These are phyloP conservation scores for Tachina grossa DNA, from an alignment of 2,888 invertebrate species.

Conservation along the genomic window DNA sequence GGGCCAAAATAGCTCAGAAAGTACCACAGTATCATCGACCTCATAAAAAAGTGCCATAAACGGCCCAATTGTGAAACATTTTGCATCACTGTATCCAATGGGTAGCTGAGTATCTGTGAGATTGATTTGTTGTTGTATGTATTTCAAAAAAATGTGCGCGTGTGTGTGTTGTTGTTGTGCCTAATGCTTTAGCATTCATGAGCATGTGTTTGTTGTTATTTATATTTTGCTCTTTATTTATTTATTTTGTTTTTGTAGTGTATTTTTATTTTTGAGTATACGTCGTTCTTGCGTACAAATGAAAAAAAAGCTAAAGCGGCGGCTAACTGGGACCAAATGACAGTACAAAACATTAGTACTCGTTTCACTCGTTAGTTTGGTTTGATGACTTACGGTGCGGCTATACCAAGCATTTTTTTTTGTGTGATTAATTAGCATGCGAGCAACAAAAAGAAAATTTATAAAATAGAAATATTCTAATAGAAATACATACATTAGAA, in stretches of 20 bases:
- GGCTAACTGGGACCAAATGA: constrained; percentile 68
- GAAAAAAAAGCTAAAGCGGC: constrained; percentile 51
- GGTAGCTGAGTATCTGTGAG: constrained; percentile 41
- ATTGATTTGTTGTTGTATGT: constrained; percentile 17
- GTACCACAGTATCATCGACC: too few species aligned
- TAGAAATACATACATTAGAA: constrained; percentile 24
- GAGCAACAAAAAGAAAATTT: constrained; percentile 45
- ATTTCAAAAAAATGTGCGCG: constrained; percentile 2
- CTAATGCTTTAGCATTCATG: not conserved
- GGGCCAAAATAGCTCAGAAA: too few species aligned
- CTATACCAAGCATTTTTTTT: constrained; percentile 47
- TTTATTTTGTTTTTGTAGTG: constrained; percentile 7
- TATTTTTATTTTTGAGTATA: constrained; percentile 23
- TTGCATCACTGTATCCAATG: not conserved
- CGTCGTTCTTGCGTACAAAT: constrained; percentile 17
- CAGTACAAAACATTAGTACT: constrained; percentile 64
- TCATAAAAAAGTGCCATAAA: too few species aligned
- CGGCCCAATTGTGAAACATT: too few species aligned
- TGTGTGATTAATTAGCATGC: constrained; percentile 52
- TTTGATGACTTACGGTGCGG: constrained; percentile 71
- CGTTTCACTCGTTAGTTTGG: constrained; percentile 71
- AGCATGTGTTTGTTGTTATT: constrained; percentile 52
- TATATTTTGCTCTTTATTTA: constrained; percentile 31
- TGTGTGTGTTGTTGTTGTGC: constrained; percentile 1
- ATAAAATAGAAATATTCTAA: constrained; percentile 6